Percentiles rank a stretch among this genome's conserved stretches.
Conservation (phyloP, 2,888 invertebrate species). For the Temnothorax unifasciatus region DNA sequence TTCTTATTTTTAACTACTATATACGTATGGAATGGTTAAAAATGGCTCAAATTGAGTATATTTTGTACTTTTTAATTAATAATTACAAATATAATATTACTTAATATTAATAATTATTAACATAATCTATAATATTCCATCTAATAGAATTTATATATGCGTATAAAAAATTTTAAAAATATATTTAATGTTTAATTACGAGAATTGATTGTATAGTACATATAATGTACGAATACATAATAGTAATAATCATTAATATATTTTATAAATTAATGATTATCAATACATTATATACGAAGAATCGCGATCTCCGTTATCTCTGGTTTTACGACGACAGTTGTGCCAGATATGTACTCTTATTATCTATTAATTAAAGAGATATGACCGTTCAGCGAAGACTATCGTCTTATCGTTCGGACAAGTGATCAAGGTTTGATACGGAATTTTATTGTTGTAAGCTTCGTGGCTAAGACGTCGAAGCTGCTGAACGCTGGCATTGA, state of each 20-base stretch:
- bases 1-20: no score
- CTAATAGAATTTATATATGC: neutral
- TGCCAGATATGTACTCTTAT: neutral
- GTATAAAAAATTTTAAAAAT: no score
- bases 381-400: neutral
- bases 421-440: neutral
- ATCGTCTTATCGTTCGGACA: neutral
- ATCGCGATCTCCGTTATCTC: neutral
- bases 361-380: conserved; percentile 26
- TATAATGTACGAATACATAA: neutral
- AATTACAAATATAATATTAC: neutral
- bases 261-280: neutral
- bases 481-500: conserved; percentile 1
- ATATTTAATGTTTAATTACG: no score
- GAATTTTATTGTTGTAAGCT: conserved; percentile 32
- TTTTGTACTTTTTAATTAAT: no score
- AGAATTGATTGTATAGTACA: no score
- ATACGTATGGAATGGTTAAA: no score
- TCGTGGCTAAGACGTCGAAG: neutral
- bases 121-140: neutral
- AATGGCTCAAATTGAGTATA: no score
- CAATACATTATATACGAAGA: neutral
- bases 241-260: neutral
- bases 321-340: neutral
- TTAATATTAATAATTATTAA: conserved; percentile 2